A percentile compares a stretch with the other conserved stretches of the same genome.
Conservation (phyloP, 2,888 invertebrate genomes). For the Rhamnusium bicolor region DNA sequence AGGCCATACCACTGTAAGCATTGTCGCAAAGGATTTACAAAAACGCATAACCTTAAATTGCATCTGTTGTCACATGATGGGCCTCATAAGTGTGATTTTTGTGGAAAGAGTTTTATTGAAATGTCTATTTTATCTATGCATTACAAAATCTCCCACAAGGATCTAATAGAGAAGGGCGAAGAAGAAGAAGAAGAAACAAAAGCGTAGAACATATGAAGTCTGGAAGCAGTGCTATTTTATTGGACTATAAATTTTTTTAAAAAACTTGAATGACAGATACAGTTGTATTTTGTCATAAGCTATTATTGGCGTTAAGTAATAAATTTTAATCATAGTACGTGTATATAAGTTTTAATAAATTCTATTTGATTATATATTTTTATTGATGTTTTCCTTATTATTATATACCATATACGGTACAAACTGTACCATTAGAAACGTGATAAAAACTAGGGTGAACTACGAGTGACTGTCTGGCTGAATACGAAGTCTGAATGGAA, state of each 20-base stretch:
- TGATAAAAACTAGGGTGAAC: too few species aligned
- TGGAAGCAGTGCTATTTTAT: neutral
- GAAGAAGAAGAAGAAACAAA: constrained; percentile 38
- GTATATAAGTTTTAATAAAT: neutral
- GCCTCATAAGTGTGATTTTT: constrained; percentile 55
- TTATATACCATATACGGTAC: too few species aligned
- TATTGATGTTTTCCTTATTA: neutral
- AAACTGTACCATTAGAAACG: too few species aligned
- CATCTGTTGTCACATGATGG: constrained; percentile 73
- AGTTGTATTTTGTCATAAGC: too few species aligned
- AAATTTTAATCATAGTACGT: neutral
- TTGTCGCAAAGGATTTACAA: constrained; percentile 70
- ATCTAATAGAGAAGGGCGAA: constrained; percentile 30
- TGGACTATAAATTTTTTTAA: too few species aligned
- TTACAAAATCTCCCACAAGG: constrained; percentile 52
- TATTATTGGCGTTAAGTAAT: neutral
- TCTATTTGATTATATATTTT: too few species aligned
- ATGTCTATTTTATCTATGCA: constrained; percentile 54
- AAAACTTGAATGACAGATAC: too few species aligned
- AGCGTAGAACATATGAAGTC: neutral
- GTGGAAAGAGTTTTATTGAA: constrained; percentile 52
- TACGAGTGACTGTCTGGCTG: too few species aligned
- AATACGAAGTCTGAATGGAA: too few species aligned
- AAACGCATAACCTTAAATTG: constrained; percentile 67
- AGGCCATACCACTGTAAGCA: constrained; percentile 69